Evolutionary conservation across 2,113 vertebrate genomes (phyloP).

Genomic region (Orthonyx spaldingii): DNA sequence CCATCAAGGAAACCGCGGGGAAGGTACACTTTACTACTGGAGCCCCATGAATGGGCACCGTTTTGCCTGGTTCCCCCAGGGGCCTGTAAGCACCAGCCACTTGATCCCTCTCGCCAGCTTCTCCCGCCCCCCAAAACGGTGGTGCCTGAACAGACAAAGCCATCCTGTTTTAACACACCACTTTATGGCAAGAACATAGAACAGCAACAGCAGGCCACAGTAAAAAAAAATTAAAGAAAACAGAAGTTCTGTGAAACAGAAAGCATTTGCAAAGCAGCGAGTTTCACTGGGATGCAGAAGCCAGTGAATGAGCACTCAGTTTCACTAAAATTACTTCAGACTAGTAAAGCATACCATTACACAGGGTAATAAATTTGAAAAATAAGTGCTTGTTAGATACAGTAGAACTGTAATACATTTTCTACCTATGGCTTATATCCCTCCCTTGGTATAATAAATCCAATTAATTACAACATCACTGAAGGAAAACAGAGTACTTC

Average conservation of each 20-base stretch:
- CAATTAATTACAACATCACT: neutral
- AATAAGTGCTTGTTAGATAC: neutral
- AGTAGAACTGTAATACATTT: neutral
- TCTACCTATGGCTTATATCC: neutral
- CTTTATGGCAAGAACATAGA: neutral
- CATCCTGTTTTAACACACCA: neutral
- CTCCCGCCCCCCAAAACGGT: fast-evolving
- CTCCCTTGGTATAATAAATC: neutral
- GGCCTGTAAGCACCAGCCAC: neutral
- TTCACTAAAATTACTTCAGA: neutral
- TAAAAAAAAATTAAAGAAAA: neutral
- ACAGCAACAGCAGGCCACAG: neutral
- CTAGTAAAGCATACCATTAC: neutral
- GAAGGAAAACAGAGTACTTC: neutral
- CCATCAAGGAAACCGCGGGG: neutral
- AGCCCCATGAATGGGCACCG: neutral
- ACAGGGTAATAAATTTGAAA: neutral
- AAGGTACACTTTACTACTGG: neutral
- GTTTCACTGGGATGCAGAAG: neutral
- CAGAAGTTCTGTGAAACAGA: neutral
- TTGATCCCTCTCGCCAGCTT: fast-evolving
- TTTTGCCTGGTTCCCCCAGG: neutral
- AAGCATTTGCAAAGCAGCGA: neutral
- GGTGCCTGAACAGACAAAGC: neutral
- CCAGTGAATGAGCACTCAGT: neutral